Evolutionary conservation across 2,888 invertebrate genomes (phyloP).

Genomic region (Machimus atricapillus): DNA sequence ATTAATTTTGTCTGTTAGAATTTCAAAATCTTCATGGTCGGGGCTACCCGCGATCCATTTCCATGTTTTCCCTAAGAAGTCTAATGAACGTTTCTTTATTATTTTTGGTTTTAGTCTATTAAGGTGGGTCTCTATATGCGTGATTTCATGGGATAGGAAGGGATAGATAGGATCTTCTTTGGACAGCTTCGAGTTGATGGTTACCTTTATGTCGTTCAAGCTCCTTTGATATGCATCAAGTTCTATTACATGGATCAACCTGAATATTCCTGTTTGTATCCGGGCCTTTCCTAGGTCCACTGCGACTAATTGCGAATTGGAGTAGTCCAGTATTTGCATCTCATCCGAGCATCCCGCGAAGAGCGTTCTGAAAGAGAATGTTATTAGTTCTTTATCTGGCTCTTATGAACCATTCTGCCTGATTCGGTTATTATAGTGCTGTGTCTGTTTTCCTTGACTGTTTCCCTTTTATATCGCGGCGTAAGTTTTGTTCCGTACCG

Average conservation of each 20-base stretch:
- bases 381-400: not conserved
- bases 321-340: slow-evolving; percentile 38
- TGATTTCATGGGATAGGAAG: not conserved
- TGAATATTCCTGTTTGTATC: slow-evolving; percentile 36
- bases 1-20: slow-evolving; percentile 11
- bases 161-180: not conserved
- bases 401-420: slow-evolving; percentile 14
- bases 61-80: slow-evolving; percentile 11
- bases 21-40: slow-evolving; percentile 23
- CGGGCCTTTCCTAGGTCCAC: slow-evolving; percentile 38
- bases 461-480: not conserved
- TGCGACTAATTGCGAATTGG: slow-evolving; percentile 36
- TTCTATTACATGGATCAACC: slow-evolving; percentile 42
- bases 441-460: not conserved
- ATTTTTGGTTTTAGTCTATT: not conserved
- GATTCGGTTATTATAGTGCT: not conserved
- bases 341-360: not conserved
- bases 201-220: not conserved
- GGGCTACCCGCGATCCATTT: slow-evolving; percentile 28
- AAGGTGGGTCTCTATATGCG: not conserved
- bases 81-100: slow-evolving; percentile 16
- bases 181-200: not conserved
- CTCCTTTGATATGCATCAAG: not conserved
- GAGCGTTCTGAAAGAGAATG: slow-evolving; percentile 1
- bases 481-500: not conserved